A percentile compares a stretch with the other conserved stretches of the same genome.
Evolutionary conservation across 2,797 vertebrate species (phyloP).

Genomic region (Enteromius afrohamiltoni): DNA sequence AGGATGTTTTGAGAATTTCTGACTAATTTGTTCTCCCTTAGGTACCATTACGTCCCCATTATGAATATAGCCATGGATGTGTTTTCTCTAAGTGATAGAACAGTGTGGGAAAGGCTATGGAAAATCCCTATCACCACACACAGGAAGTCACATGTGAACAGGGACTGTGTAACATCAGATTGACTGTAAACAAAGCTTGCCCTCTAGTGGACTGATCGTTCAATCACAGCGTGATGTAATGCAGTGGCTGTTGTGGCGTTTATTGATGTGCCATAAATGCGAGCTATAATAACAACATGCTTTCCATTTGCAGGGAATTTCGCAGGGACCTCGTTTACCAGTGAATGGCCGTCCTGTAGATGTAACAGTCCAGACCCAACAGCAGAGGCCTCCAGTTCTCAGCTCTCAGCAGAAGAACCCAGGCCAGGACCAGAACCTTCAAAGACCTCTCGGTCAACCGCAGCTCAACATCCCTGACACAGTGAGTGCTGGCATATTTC

Average conservation of each 20-base stretch:
- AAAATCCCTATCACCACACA: conserved; percentile 34
- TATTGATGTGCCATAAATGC: not conserved
- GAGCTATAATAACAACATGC: not conserved
- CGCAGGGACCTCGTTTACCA: conserved; percentile 81
- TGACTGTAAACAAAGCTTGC: conserved; percentile 63
- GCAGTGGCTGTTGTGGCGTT: not conserved
- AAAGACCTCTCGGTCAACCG: conserved; percentile 83
- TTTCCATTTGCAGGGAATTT: conserved; percentile 62
- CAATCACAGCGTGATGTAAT: conserved; percentile 54
- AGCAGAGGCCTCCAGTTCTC: conserved; percentile 75
- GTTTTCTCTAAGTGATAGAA: conserved; percentile 33
- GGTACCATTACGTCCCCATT: conserved; percentile 22
- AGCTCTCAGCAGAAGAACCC: conserved; percentile 83
- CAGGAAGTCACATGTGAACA: conserved; percentile 17
- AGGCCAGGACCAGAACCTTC: conserved; percentile 82
- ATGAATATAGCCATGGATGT: conserved; percentile 29
- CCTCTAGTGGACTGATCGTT: conserved; percentile 69
- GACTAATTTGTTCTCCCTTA: conserved; percentile 30
- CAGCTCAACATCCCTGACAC: conserved; percentile 83
- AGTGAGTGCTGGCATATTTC: conserved; percentile 70
- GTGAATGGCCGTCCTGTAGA: conserved; percentile 82
- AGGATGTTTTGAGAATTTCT: conserved; percentile 40
- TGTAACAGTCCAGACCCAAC: conserved; percentile 80
- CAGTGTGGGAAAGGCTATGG: conserved; percentile 47
- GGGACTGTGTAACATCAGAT: conserved; percentile 16